phyloP scores from a whole-genome alignment of 2,113 vertebrate genomes.

The Lutjanus erythropterus region DNA sequence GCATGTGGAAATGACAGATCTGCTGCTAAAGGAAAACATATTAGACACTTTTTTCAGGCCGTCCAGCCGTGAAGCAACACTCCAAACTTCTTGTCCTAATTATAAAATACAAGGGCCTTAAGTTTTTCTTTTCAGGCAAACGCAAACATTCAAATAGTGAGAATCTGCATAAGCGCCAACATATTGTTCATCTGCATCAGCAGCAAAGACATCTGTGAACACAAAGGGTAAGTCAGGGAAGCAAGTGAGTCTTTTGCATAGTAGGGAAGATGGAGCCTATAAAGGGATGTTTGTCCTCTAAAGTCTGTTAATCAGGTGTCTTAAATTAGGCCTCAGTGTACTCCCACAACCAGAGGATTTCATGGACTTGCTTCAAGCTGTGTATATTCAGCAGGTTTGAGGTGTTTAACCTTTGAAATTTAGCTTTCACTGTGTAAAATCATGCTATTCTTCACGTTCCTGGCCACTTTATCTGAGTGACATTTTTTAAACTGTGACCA shows the following conservation, averaged over 20 bases:
- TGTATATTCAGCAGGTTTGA: slow-evolving; percentile 28
- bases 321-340: slow-evolving; percentile 11
- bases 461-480: background rate
- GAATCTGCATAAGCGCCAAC: slow-evolving; percentile 11
- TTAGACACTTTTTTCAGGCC: slow-evolving; percentile 22
- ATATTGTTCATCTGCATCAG: background rate
- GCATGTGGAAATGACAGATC: slow-evolving; percentile 51
- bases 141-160: slow-evolving; percentile 19
- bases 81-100: slow-evolving; percentile 32
- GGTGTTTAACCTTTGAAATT: slow-evolving; percentile 28
- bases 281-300: slow-evolving; percentile 23
- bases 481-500: background rate
- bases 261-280: background rate
- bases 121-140: slow-evolving; percentile 17
- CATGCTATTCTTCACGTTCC: background rate
- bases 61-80: background rate
- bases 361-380: slow-evolving; percentile 6
- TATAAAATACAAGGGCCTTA: slow-evolving; percentile 33
- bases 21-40: slow-evolving; percentile 42
- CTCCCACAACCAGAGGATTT: slow-evolving; percentile 20
- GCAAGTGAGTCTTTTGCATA: background rate
- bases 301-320: slow-evolving; percentile 32
- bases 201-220: background rate
- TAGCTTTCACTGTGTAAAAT: slow-evolving; percentile 11
- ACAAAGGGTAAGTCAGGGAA: background rate